Conservation (phyloP, 2,797 vertebrate genomes). For the Gymnocypris eckloni region DNA sequence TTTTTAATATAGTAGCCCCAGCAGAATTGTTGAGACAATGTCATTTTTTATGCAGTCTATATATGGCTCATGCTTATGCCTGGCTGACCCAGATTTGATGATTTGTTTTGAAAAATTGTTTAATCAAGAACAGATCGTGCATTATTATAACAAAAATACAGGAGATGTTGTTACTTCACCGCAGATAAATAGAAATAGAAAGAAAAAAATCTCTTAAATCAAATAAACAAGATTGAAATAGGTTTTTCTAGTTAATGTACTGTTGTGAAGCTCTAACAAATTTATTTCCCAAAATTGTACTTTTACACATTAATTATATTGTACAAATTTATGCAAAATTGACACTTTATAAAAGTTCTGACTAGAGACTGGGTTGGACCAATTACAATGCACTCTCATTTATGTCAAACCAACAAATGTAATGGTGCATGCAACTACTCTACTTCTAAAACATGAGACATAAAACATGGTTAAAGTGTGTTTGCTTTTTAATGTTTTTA, state of each 20-base stretch:
- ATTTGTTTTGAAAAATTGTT: not conserved
- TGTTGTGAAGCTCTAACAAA: not conserved
- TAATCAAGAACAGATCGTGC: not conserved
- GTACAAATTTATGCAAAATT: not conserved
- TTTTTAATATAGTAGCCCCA: conserved; percentile 11
- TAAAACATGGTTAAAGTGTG: too few relatives aligned
- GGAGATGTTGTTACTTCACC: not conserved
- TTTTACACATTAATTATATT: not conserved
- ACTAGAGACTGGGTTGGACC: not conserved
- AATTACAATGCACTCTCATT: too few relatives aligned
- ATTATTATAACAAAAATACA: conserved; percentile 11
- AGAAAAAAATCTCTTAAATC: not conserved
- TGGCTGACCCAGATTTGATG: conserved; percentile 16
- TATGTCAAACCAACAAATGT: too few relatives aligned
- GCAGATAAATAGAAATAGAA: not conserved
- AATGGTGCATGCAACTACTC: too few relatives aligned
- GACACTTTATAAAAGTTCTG: not conserved
- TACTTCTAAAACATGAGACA: too few relatives aligned
- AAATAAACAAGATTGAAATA: not conserved
- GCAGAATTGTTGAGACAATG: conserved; percentile 29
- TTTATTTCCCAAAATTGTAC: too few relatives aligned
- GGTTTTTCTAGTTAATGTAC: not conserved
- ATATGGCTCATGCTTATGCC: conserved; percentile 3
- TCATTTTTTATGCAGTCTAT: not conserved
- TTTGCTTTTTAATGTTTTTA: too few relatives aligned